These are phyloP conservation scores for Cirrhinus mrigala DNA, from an alignment of 2,797 vertebrate species.

Conservation along the genomic window DNA sequence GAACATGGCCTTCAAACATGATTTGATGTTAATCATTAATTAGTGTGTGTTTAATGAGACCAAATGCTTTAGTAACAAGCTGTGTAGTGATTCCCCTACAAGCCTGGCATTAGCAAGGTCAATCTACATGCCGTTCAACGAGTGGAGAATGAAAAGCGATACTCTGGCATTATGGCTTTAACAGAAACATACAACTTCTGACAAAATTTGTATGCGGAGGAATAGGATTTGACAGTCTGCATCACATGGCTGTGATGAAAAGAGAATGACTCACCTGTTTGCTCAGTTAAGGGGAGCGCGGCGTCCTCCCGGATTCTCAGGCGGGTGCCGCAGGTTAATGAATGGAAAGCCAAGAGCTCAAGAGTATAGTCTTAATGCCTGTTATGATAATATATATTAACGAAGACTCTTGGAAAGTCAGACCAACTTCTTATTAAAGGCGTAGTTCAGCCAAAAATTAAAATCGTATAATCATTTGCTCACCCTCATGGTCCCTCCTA, in stretches of 20 bases:
- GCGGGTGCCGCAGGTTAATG: constrained; percentile 51
- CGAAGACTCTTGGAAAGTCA: constrained; percentile 49
- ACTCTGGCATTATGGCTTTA: background rate
- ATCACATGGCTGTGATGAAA: constrained; percentile 2
- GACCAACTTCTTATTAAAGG: constrained; percentile 50
- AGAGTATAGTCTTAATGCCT: constrained; percentile 43
- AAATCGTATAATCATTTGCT: background rate
- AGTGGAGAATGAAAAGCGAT: background rate
- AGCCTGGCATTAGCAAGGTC: constrained; percentile 45
- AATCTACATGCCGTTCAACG: constrained; percentile 13
- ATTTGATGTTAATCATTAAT: constrained; percentile 63
- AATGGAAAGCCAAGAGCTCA: constrained; percentile 51
- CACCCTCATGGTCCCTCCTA: background rate
- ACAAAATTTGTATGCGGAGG: background rate
- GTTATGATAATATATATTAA: constrained; percentile 52
- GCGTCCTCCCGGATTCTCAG: constrained; percentile 38
- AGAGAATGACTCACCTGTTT: constrained; percentile 46
- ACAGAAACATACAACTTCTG: background rate
- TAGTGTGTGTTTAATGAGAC: constrained; percentile 62
- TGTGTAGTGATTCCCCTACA: constrained; percentile 44
- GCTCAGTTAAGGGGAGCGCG: constrained; percentile 12
- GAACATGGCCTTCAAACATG: constrained; percentile 55
- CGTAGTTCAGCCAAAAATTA: background rate
- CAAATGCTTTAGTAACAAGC: constrained; percentile 55
- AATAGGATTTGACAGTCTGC: constrained; percentile 13